These are phyloP conservation scores for Chaetorhynchus papuensis DNA, from an alignment of 2,113 vertebrate genomes.

Conservation along the genomic window DNA sequence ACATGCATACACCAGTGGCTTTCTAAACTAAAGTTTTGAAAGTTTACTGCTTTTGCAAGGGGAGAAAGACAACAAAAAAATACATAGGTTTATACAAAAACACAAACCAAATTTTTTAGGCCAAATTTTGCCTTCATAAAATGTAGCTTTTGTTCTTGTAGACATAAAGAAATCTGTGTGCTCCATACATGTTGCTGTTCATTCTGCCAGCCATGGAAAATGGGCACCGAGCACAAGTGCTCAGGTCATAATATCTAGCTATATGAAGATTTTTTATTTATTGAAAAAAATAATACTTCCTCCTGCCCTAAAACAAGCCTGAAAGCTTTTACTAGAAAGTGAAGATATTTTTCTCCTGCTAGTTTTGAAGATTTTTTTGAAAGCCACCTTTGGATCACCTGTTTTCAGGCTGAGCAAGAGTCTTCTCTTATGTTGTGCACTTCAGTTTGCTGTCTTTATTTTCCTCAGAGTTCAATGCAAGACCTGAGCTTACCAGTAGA, in stretches of 20 bases:
- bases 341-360: background rate
- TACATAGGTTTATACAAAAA: background rate
- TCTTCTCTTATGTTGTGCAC: background rate
- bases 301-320: background rate
- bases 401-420: background rate
- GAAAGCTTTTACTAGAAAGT: background rate
- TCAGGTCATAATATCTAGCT: background rate
- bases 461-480: background rate
- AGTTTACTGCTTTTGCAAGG: background rate
- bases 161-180: background rate
- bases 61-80: background rate
- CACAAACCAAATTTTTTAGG: background rate
- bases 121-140: background rate
- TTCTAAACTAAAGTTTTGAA: background rate
- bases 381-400: background rate
- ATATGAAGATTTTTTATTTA: background rate
- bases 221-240: background rate
- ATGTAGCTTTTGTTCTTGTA: background rate
- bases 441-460: background rate
- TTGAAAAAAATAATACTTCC: background rate
- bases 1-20: background rate
- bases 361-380: background rate
- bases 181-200: background rate
- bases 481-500: background rate
- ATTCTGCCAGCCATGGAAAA: background rate